These are phyloP conservation scores for Poeciliopsis occidentalis DNA, from an alignment of 2,113 vertebrate genomes.

Conservation along the genomic window DNA sequence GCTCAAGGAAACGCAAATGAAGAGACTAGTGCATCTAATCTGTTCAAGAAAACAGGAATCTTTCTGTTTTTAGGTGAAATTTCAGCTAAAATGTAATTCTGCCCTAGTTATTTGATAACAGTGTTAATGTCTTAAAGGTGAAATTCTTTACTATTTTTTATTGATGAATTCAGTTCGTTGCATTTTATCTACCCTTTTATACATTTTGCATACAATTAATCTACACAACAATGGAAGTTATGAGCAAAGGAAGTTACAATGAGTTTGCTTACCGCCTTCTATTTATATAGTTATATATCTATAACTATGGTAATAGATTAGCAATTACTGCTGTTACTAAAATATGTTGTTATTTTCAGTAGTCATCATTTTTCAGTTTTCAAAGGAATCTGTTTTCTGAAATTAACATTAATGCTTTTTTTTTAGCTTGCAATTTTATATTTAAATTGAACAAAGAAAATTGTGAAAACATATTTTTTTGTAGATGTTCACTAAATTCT, in stretches of 20 bases:
- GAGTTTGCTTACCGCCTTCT: no score
- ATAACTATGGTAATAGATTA: no score
- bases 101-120: not conserved
- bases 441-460: not conserved
- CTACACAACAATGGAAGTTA: no score
- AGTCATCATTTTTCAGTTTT: no score
- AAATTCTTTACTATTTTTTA: not conserved
- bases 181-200: no score
- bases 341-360: no score
- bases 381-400: not conserved
- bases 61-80: not conserved
- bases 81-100: not conserved
- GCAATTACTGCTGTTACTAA: no score
- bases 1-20: not conserved
- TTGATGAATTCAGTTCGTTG: not conserved
- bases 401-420: not conserved
- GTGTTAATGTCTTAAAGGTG: not conserved
- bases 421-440: not conserved
- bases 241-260: no score
- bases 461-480: no score
- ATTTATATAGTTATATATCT: no score
- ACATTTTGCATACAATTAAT: no score
- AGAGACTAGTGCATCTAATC: not conserved
- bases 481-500: not conserved
- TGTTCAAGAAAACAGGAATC: not conserved